These are phyloP conservation scores for Hypanus sabinus DNA, from an alignment of 2,113 vertebrate species.

Conservation along the genomic window DNA sequence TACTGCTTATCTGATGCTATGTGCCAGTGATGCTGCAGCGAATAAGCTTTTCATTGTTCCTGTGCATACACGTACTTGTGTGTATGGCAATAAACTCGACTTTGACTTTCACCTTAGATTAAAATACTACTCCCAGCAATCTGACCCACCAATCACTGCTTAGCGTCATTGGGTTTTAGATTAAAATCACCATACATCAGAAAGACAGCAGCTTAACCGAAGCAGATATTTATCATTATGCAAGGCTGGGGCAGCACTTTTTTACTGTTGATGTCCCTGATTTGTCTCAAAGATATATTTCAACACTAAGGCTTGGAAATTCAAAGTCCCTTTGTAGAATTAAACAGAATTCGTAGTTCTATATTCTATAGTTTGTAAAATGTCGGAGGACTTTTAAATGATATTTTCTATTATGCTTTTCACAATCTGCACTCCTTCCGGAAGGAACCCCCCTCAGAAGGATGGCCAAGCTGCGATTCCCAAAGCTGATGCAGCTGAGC, in stretches of 20 bases:
- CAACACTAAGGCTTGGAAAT: not conserved
- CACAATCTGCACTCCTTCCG: not conserved
- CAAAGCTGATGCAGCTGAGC: too few relatives aligned
- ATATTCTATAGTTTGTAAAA: too few relatives aligned
- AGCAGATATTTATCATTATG: not conserved
- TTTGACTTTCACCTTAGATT: not conserved
- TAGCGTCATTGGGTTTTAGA: not conserved
- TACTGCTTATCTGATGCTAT: too few relatives aligned
- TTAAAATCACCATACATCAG: not conserved
- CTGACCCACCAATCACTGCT: not conserved
- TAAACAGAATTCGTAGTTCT: not conserved
- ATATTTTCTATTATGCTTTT: not conserved
- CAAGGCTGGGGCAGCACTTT: not conserved
- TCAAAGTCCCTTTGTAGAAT: not conserved
- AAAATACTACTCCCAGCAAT: not conserved
- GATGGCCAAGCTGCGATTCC: not conserved
- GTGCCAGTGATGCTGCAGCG: too few relatives aligned
- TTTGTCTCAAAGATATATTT: not conserved
- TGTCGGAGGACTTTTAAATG: not conserved
- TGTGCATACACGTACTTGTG: too few relatives aligned
- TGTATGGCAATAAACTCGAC: too few relatives aligned
- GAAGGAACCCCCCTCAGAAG: not conserved
- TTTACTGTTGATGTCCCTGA: not conserved
- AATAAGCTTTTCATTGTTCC: too few relatives aligned
- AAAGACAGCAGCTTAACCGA: not conserved